phyloP scores from a whole-genome alignment of 2,888 invertebrate genomes.

The Sabatieria punctata region DNA sequence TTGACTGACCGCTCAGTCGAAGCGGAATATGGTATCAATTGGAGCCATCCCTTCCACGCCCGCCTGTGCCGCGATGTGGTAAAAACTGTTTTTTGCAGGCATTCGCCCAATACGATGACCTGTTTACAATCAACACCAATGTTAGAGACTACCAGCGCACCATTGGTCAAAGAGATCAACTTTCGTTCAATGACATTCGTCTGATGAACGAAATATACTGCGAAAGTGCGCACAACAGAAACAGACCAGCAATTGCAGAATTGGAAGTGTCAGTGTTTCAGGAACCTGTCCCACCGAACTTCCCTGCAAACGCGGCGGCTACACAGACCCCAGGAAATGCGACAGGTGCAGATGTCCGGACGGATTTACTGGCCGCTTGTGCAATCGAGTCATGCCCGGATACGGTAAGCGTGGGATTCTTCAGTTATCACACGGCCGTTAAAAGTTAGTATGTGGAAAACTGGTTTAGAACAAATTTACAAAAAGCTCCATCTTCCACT shows the following conservation, averaged over 20 bases:
- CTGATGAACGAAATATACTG: slow-evolving; percentile 25
- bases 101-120: slow-evolving; percentile 27
- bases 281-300: slow-evolving; percentile 19
- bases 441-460: too few species aligned
- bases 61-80: too few species aligned
- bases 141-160: slow-evolving; percentile 30
- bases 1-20: too few species aligned
- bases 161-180: slow-evolving; percentile 27
- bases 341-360: slow-evolving; percentile 31
- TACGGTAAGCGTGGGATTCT: slow-evolving; percentile 13
- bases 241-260: too few species aligned
- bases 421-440: background rate
- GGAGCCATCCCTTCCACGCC: too few species aligned
- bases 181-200: slow-evolving; percentile 31
- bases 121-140: slow-evolving; percentile 29
- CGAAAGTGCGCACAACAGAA: slow-evolving; percentile 2
- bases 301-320: slow-evolving; percentile 28
- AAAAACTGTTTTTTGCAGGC: too few species aligned
- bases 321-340: slow-evolving; percentile 28
- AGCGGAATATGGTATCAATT: too few species aligned
- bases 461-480: too few species aligned
- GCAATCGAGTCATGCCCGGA: slow-evolving; percentile 30
- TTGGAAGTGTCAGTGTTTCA: background rate
- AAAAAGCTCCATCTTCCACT: too few species aligned
- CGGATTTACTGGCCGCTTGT: slow-evolving; percentile 28